These are phyloP conservation scores for Ditula angustiorana DNA, from an alignment of 2,888 invertebrate species.

Conservation along the genomic window DNA sequence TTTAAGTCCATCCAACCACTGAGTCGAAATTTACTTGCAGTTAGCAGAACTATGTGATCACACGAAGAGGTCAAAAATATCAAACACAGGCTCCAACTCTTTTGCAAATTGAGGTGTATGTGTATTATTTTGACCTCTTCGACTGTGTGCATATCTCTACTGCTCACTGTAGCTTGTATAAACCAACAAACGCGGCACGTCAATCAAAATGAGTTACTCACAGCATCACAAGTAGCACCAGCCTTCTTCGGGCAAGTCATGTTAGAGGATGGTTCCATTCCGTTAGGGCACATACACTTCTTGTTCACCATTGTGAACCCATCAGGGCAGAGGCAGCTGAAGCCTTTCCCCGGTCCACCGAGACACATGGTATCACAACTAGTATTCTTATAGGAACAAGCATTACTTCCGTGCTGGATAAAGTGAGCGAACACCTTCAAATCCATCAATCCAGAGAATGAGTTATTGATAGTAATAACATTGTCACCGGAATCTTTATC, in stretches of 20 bases:
- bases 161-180: too few species aligned
- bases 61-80: too few species aligned
- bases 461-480: slow-evolving; percentile 85
- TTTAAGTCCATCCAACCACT: too few species aligned
- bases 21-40: too few species aligned
- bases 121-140: too few species aligned
- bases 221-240: slow-evolving; percentile 85
- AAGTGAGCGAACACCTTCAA: slow-evolving; percentile 91
- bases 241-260: slow-evolving; percentile 88
- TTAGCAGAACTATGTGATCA: too few species aligned
- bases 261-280: slow-evolving; percentile 86
- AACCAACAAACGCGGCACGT: too few species aligned
- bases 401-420: slow-evolving; percentile 90
- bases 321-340: slow-evolving; percentile 93
- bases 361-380: slow-evolving; percentile 92
- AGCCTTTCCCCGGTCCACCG: slow-evolving; percentile 88
- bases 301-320: slow-evolving; percentile 85
- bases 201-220: slow-evolving; percentile 54
- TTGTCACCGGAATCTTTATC: slow-evolving; percentile 91
- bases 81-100: too few species aligned
- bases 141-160: too few species aligned
- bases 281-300: slow-evolving; percentile 92
- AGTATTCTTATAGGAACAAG: slow-evolving; percentile 86
- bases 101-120: too few species aligned
- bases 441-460: slow-evolving; percentile 92